A percentile compares a stretch with the other conserved stretches of the same genome.
phyloP scores from a whole-genome alignment of 2,888 invertebrate genomes.

The Drosophila meridionalis region DNA sequence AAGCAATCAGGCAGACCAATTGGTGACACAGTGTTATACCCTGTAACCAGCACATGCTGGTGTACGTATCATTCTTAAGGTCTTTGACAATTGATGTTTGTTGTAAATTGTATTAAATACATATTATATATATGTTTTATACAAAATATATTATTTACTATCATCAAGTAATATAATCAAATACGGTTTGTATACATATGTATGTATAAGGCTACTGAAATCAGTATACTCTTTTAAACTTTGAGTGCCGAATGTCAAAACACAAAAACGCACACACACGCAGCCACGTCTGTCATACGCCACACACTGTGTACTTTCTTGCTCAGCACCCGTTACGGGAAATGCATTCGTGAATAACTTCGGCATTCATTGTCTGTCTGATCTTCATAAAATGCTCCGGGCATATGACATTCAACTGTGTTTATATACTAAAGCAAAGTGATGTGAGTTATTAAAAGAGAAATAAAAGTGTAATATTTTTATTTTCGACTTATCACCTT shows the following conservation, averaged over 20 bases:
- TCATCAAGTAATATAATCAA: too few relatives aligned
- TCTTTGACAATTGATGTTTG: background rate
- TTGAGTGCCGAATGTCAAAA: background rate
- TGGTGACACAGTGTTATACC: slow-evolving; percentile 6
- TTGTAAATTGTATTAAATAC: background rate
- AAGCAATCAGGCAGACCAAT: slow-evolving; percentile 1
- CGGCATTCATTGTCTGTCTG: slow-evolving; percentile 7
- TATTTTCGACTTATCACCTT: slow-evolving; percentile 5
- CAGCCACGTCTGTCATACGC: background rate
- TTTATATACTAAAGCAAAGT: slow-evolving; percentile 3
- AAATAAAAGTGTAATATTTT: slow-evolving; percentile 12
- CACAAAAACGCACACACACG: background rate
- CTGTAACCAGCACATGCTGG: background rate
- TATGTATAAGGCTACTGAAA: background rate
- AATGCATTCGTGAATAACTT: slow-evolving; percentile 18
- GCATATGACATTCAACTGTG: slow-evolving; percentile 8
- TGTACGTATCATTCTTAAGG: background rate
- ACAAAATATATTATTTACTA: background rate
- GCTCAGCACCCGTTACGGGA: slow-evolving; percentile 10
- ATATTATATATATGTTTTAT: background rate
- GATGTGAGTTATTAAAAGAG: background rate
- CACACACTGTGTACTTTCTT: slow-evolving; percentile 2
- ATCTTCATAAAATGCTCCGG: slow-evolving; percentile 1
- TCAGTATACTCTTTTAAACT: background rate
- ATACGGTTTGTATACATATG: background rate